Evolutionary conservation across 2,113 vertebrate genomes (phyloP).

Genomic region (Philantomba maxwellii): DNA sequence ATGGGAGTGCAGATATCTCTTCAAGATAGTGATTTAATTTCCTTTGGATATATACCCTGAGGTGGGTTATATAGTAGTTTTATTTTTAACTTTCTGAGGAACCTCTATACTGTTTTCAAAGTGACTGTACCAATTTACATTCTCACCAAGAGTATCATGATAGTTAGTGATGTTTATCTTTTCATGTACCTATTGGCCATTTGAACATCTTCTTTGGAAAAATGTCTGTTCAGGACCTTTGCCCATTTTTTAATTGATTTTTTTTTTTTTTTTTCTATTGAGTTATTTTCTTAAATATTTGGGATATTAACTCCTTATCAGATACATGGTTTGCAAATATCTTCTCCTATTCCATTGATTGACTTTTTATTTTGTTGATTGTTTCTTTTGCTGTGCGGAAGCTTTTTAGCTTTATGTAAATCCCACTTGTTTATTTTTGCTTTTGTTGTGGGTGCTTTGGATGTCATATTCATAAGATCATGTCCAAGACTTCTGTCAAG

Average conservation of each 20-base stretch:
- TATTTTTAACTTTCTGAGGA: not conserved
- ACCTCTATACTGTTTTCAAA: not conserved
- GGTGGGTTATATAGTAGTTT: not conserved
- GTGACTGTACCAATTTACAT: not conserved
- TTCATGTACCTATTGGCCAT: not conserved
- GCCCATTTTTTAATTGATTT: not conserved
- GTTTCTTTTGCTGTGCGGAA: not conserved
- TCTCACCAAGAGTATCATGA: not conserved
- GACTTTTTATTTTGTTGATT: not conserved
- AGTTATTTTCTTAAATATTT: not conserved
- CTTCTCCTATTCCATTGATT: not conserved
- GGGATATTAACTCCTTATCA: not conserved
- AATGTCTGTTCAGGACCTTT: not conserved
- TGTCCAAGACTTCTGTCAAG: not conserved
- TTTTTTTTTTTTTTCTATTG: not conserved
- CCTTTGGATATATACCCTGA: not conserved
- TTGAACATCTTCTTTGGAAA: not conserved
- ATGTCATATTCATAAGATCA: not conserved
- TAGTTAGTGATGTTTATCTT: not conserved
- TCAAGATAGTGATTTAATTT: not conserved
- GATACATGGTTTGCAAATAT: not conserved
- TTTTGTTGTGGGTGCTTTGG: not conserved
- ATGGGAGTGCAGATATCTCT: not conserved
- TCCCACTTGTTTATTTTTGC: not conserved
- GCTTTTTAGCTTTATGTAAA: not conserved